These are phyloP conservation scores for Tyrannus savana DNA, from an alignment of 2,113 vertebrate species.

Conservation along the genomic window DNA sequence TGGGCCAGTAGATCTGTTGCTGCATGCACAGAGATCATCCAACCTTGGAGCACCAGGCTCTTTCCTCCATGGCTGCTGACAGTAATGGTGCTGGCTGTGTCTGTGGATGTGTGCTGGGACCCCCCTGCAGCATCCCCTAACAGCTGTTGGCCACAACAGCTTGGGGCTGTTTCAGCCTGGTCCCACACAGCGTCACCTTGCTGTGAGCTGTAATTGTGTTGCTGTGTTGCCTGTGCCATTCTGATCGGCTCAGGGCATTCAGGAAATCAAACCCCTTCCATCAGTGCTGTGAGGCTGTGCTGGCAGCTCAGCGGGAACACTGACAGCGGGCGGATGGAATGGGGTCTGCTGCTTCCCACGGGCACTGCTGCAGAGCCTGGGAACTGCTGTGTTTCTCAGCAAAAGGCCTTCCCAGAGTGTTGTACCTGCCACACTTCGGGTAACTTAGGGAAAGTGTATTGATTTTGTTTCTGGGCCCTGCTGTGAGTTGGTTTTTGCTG, in stretches of 20 bases:
- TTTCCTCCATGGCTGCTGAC: rapidly evolving
- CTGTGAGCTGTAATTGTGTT: slow-evolving; percentile 21
- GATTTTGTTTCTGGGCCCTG: slow-evolving; percentile 52
- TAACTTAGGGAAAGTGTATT: slow-evolving; percentile 44
- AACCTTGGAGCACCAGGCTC: rapidly evolving
- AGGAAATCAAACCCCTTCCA: not conserved
- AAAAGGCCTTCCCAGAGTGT: not conserved
- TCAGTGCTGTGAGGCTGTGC: not conserved
- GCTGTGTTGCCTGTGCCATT: not conserved
- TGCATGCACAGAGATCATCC: rapidly evolving
- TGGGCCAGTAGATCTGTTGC: not conserved
- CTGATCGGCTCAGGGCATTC: not conserved
- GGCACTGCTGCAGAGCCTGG: not conserved
- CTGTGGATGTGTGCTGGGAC: not conserved
- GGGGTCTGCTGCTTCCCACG: not conserved
- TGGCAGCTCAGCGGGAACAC: not conserved
- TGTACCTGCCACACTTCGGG: not conserved
- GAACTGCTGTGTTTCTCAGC: not conserved
- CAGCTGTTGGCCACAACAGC: not conserved
- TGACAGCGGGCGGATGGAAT: not conserved
- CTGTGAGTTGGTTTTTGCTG: slow-evolving; percentile 33
- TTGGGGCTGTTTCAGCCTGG: not conserved
- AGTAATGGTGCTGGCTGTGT: rapidly evolving
- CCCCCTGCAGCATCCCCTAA: not conserved
- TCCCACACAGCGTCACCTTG: not conserved